These are phyloP conservation scores for Lateolabrax maculatus DNA, from an alignment of 2,797 vertebrate genomes.

Conservation along the genomic window DNA sequence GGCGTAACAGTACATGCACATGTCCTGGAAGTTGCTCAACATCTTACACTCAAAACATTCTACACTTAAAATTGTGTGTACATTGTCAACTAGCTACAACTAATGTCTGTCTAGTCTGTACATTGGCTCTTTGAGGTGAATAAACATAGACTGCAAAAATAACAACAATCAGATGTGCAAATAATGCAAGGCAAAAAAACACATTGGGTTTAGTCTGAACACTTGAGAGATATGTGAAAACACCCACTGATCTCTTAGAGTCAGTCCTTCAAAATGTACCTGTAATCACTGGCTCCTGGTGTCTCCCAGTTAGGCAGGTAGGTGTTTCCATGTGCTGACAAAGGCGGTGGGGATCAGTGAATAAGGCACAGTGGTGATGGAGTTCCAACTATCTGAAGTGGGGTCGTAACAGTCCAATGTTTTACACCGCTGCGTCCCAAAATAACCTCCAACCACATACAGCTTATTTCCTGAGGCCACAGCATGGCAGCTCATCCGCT, in stretches of 20 bases:
- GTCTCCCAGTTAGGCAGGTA: slow-evolving; percentile 87
- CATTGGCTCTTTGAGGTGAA: too few relatives aligned
- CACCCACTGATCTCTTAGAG: background rate
- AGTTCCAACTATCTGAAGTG: slow-evolving; percentile 93
- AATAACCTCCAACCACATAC: slow-evolving; percentile 96
- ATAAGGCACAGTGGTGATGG: slow-evolving; percentile 96
- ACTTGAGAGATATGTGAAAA: background rate
- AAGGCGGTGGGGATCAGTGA: slow-evolving; percentile 96
- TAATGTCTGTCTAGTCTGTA: too few relatives aligned
- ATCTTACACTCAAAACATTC: too few relatives aligned
- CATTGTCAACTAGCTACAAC: too few relatives aligned
- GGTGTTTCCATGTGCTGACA: slow-evolving; percentile 97
- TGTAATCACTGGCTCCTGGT: background rate
- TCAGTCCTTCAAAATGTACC: slow-evolving; percentile 11
- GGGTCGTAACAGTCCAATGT: slow-evolving; percentile 97
- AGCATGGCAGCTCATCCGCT: slow-evolving; percentile 96
- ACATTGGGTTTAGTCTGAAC: background rate
- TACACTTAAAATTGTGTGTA: too few relatives aligned
- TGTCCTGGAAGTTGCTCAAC: too few relatives aligned
- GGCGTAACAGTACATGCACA: too few relatives aligned
- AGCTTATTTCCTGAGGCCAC: slow-evolving; percentile 96
- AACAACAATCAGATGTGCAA: background rate
- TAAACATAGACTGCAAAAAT: too few relatives aligned
- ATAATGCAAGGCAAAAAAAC: background rate
- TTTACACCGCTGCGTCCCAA: slow-evolving; percentile 95